Conservation (phyloP, 2,113 vertebrate species). For the Burhinus oedicnemus region DNA sequence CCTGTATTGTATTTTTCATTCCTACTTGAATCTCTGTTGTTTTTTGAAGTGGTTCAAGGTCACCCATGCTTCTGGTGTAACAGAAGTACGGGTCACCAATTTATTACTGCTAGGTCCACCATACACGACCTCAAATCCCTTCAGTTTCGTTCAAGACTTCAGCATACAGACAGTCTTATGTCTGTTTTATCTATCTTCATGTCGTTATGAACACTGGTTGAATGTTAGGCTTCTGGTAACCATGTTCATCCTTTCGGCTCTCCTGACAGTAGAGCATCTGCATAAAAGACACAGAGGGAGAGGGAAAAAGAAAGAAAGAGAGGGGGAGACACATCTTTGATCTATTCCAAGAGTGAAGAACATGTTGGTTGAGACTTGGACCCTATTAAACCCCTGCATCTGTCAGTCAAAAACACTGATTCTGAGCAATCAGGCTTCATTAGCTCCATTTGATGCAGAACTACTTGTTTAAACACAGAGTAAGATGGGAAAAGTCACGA, state of each 20-base stretch:
- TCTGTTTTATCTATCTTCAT: background rate
- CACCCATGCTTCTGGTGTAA: background rate
- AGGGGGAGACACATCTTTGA: background rate
- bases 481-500: background rate
- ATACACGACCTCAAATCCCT: background rate
- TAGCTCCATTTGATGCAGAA: background rate
- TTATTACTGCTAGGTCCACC: background rate
- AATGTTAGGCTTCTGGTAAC: background rate
- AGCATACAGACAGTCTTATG: background rate
- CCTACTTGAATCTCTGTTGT: background rate
- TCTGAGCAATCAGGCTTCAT: background rate
- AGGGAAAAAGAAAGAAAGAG: background rate
- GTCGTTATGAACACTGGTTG: background rate
- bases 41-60: background rate
- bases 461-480: background rate
- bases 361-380: background rate
- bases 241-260: background rate
- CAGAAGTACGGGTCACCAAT: background rate
- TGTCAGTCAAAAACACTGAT: background rate
- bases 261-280: background rate
- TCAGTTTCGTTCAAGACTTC: background rate
- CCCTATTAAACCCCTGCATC: background rate
- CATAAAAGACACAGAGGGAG: background rate
- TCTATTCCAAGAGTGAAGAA: background rate
- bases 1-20: background rate